Evolutionary conservation across 2,888 invertebrate species (phyloP).

Genomic region (Dryadula phaetusa): DNA sequence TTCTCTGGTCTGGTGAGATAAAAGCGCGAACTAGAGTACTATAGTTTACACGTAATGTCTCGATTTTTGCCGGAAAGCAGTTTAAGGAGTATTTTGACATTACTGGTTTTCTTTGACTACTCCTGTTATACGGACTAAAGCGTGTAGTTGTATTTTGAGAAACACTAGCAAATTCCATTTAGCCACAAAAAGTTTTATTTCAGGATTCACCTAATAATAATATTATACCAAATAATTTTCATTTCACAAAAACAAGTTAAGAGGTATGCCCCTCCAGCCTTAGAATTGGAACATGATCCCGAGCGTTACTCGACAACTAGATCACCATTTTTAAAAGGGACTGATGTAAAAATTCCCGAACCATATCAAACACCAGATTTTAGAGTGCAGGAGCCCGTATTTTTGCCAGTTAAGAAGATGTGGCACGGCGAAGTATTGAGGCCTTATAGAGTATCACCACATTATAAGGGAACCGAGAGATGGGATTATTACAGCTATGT

Average conservation of each 20-base stretch:
- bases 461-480: background rate
- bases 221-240: background rate
- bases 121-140: too few species aligned
- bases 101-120: too few species aligned
- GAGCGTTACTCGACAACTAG: constrained; percentile 17
- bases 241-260: background rate
- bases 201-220: constrained; percentile 3
- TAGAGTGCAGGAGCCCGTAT: constrained; percentile 39
- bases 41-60: too few species aligned
- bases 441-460: constrained; percentile 45
- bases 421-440: constrained; percentile 39
- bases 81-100: too few species aligned
- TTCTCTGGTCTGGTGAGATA: too few species aligned
- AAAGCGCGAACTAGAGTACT: too few species aligned
- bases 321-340: constrained; percentile 25
- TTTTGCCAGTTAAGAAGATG: background rate
- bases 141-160: too few species aligned
- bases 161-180: too few species aligned
- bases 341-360: constrained; percentile 18
- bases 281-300: constrained; percentile 37
- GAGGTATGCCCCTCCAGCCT: background rate
- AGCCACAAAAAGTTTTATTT: background rate
- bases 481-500: background rate
- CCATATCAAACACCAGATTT: constrained; percentile 41
- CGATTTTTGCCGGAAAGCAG: too few species aligned